Evolutionary conservation across 2,888 invertebrate species (phyloP), one percentile per base, ranked within the genome.

Genomic region (Adela reaumurella): DNA sequence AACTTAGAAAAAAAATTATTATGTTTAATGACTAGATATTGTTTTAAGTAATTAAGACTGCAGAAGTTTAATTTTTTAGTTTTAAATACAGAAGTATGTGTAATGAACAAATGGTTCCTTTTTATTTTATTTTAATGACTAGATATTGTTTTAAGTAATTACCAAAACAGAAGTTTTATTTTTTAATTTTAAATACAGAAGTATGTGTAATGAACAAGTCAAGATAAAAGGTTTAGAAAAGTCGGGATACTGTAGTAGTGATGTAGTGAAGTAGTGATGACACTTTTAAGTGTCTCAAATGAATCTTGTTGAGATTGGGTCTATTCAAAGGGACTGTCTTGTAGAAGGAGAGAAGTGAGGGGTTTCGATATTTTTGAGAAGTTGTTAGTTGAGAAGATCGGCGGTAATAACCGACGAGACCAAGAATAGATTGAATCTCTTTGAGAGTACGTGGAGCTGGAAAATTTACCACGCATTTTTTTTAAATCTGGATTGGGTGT

Each of bases 141-240:
- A n/a, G n/a, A n/a, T n/a, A n/a, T n/a, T n/a, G n/a, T n/a, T n/a
- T n/a, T n/a, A n/a, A n/a, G n/a, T n/a, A n/a, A n/a, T n/a, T n/a
- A n/a, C n/a, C n/a, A n/a, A n/a, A n/a, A n/a, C n/a, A n/a, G n/a
- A n/a, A n/a, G n/a, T n/a, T n/a, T n/a, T n/a, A n/a, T n/a, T n/a
- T n/a, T n/a, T n/a, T n/a, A n/a, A n/a, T n/a, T n/a, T n/a, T n/a
- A n/a, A n/a, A n/a, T n/a, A n/a, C n/a, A n/a, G n/a, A n/a, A n/a
- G n/a, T n/a, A n/a, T n/a, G n/a, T n/a, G n/a, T n/a, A n/a, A n/a
- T n/a, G n/a, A n/a, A n/a, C n/a, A n/a, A n/a, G 59, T 58, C 11
- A 64, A 42, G 17, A 56, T 49, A 50, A 65, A 66, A 10, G 53
- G 46, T 56, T 59, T 46, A 0, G 29, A 16, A 48, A 57, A 61